phyloP scores from a whole-genome alignment of 2,888 invertebrate genomes.

The Phanerotoma sp. region DNA sequence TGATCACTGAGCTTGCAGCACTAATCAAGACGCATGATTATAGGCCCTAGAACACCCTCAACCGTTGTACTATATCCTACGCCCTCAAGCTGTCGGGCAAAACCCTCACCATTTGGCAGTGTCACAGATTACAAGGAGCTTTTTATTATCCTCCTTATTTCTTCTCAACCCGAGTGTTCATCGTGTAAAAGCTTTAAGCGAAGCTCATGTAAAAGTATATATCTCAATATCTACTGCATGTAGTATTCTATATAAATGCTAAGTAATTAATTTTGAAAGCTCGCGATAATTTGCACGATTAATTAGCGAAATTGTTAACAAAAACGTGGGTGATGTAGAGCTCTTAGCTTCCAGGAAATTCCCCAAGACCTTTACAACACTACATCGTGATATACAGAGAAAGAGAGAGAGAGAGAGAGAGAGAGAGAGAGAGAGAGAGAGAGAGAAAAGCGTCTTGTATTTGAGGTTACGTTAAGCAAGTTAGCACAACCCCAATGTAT shows the following conservation, averaged over 20 bases:
- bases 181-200: too few species aligned
- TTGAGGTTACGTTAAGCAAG: constrained; percentile 57
- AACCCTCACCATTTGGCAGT: constrained; percentile 11
- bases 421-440: too few species aligned
- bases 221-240: too few species aligned
- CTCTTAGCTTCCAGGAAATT: constrained; percentile 17
- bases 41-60: constrained; percentile 51
- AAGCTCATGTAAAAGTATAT: too few species aligned
- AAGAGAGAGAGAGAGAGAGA: too few species aligned
- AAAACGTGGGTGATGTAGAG: constrained; percentile 15
- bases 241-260: not conserved
- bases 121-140: constrained; percentile 1
- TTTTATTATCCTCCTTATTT: too few species aligned
- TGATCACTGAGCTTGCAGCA: constrained; percentile 55
- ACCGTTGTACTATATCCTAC: constrained; percentile 24
- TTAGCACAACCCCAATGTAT: constrained; percentile 57
- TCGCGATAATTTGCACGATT: constrained; percentile 22
- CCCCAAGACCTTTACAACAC: constrained; percentile 9
- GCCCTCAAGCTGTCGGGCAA: not conserved
- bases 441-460: constrained; percentile 30
- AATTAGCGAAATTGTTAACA: constrained; percentile 25
- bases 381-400: not conserved
- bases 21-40: constrained; percentile 58
- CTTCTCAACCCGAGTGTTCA: too few species aligned
- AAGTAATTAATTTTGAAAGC: constrained; percentile 15